Conservation (phyloP, 2,113 vertebrate genomes). For the Oryzias javanicus region DNA sequence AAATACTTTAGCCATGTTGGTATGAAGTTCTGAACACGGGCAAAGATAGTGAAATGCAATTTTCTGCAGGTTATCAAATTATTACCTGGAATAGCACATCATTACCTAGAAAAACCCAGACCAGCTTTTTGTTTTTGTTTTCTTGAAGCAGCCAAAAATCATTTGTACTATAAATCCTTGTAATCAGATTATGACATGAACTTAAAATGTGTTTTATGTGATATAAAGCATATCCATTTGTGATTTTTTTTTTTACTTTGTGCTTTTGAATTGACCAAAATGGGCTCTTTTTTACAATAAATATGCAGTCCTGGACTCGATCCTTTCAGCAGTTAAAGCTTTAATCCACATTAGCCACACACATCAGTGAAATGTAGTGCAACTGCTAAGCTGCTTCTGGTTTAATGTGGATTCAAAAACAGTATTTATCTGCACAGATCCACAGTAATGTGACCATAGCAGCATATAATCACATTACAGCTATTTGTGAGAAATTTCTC, state of each 20-base stretch:
- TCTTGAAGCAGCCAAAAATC: slow-evolving; percentile 37
- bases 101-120: slow-evolving; percentile 22
- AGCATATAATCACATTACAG: slow-evolving; percentile 38
- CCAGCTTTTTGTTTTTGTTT: slow-evolving; percentile 41
- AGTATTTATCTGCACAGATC: slow-evolving; percentile 29
- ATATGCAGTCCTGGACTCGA: slow-evolving; percentile 37
- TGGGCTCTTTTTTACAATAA: slow-evolving; percentile 56
- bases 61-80: slow-evolving; percentile 29
- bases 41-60: slow-evolving; percentile 37
- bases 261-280: slow-evolving; percentile 40
- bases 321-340: slow-evolving; percentile 53
- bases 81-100: background rate
- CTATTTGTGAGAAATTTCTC: slow-evolving; percentile 42
- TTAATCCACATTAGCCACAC: slow-evolving; percentile 60
- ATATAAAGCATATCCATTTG: slow-evolving; percentile 62
- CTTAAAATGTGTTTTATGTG: slow-evolving; percentile 46
- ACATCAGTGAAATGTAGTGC: slow-evolving; percentile 35
- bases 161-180: slow-evolving; percentile 34
- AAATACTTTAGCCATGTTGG: slow-evolving; percentile 18
- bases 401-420: slow-evolving; percentile 31
- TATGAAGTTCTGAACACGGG: slow-evolving; percentile 26
- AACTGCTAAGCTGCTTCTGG: slow-evolving; percentile 46
- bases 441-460: slow-evolving; percentile 21
- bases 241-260: slow-evolving; percentile 65
- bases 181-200: slow-evolving; percentile 49